Evolutionary conservation across 2,888 invertebrate species (phyloP).

Genomic region (Tetragonisca angustula): DNA sequence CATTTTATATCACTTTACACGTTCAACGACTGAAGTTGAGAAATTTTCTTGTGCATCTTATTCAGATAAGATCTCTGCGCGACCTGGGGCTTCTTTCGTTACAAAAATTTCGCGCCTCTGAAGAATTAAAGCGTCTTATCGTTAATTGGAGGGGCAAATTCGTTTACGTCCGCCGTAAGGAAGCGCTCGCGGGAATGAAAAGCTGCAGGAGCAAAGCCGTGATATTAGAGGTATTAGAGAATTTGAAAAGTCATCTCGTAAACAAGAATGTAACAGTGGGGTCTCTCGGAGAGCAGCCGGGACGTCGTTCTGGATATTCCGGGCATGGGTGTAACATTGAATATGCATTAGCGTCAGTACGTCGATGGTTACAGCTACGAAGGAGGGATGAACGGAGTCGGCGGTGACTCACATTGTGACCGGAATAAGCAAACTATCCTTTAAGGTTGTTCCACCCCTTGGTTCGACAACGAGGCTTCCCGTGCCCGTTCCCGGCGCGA

Average conservation of each 20-base stretch:
- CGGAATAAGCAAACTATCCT: conserved; percentile 75
- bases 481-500: conserved; percentile 51
- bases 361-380: conserved; percentile 72
- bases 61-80: too few relatives aligned
- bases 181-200: not conserved
- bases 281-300: conserved; percentile 11
- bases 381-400: conserved; percentile 66
- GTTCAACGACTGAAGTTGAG: too few relatives aligned
- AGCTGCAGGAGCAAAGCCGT: not conserved
- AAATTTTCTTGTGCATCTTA: too few relatives aligned
- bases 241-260: conserved; percentile 51
- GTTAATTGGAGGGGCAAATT: too few relatives aligned
- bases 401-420: conserved; percentile 75
- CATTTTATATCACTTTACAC: too few relatives aligned
- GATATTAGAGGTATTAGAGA: conserved; percentile 14
- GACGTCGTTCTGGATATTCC: conserved; percentile 61
- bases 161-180: not conserved
- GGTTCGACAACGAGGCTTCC: conserved; percentile 13
- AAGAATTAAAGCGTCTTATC: not conserved
- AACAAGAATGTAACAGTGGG: conserved; percentile 41
- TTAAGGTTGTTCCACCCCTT: conserved; percentile 51
- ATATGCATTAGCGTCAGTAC: conserved; percentile 80
- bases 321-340: conserved; percentile 77
- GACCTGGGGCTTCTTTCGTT: too few relatives aligned
- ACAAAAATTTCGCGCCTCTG: too few relatives aligned